Evolutionary conservation across 2,113 vertebrate genomes (phyloP).

Genomic region (Oncorhynchus keta): DNA sequence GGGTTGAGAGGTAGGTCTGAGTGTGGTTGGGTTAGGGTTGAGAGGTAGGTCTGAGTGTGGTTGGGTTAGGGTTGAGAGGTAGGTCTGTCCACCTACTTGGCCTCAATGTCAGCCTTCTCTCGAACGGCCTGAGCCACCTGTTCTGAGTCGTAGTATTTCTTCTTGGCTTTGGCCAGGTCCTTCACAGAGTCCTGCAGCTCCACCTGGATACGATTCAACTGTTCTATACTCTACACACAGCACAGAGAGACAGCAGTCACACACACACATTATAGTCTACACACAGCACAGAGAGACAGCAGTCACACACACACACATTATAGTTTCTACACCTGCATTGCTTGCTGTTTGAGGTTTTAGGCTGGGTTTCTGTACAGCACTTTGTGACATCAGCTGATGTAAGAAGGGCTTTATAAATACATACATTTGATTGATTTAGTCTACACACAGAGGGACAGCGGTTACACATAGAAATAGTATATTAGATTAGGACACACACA

Average conservation of each 20-base stretch:
- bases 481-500: not conserved
- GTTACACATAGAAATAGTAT: not conserved
- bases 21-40: too few relatives aligned
- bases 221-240: slow-evolving; percentile 85
- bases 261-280: not conserved
- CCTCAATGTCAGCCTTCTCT: slow-evolving; percentile 97
- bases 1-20: too few relatives aligned
- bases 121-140: slow-evolving; percentile 97
- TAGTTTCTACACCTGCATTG: too few relatives aligned
- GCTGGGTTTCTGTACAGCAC: too few relatives aligned
- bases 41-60: too few relatives aligned
- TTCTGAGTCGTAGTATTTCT: slow-evolving; percentile 97
- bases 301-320: too few relatives aligned
- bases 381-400: too few relatives aligned
- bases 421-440: slow-evolving; percentile 42
- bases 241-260: slow-evolving; percentile 32
- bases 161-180: slow-evolving; percentile 98
- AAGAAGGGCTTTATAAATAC: not conserved
- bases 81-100: slow-evolving; percentile 83
- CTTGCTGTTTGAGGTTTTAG: too few relatives aligned
- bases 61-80: too few relatives aligned
- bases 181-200: slow-evolving; percentile 97
- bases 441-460: slow-evolving; percentile 53
- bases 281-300: too few relatives aligned
- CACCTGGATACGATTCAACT: slow-evolving; percentile 91